Conservation (phyloP, 1,140 invertebrate genomes). For the Linepithema humile region DNA sequence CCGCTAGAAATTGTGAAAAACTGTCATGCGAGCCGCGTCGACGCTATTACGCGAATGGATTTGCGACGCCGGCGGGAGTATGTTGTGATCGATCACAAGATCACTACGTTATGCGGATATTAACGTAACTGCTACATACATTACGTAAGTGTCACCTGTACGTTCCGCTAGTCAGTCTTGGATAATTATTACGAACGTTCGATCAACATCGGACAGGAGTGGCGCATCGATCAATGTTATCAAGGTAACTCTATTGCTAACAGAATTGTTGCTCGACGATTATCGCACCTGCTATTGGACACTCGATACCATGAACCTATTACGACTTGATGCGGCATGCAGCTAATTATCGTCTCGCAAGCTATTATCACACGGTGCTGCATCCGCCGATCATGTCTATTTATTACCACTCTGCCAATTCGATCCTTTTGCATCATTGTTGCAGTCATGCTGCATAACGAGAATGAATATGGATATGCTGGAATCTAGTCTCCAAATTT, state of each 20-base stretch:
- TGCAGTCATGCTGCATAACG: neutral
- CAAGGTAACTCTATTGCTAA: slow-evolving; percentile 71
- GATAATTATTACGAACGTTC: slow-evolving; percentile 71
- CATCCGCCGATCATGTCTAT: slow-evolving; percentile 40
- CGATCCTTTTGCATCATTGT: neutral
- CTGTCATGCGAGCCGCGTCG: neutral
- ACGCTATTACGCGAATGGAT: slow-evolving; percentile 44
- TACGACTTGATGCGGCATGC: slow-evolving; percentile 36
- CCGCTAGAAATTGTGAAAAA: slow-evolving; percentile 13
- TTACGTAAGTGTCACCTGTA: slow-evolving; percentile 64
- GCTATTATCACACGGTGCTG: slow-evolving; percentile 54
- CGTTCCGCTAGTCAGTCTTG: slow-evolving; percentile 66
- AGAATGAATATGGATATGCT: neutral
- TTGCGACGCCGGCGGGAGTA: neutral
- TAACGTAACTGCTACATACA: slow-evolving; percentile 71
- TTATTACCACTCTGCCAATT: slow-evolving; percentile 23
- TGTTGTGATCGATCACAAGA: slow-evolving; percentile 59
- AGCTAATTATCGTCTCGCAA: slow-evolving; percentile 68
- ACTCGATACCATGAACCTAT: slow-evolving; percentile 56
- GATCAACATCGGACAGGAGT: slow-evolving; percentile 63
- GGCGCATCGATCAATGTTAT: slow-evolving; percentile 68
- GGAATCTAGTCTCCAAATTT: neutral
- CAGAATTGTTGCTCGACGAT: slow-evolving; percentile 68
- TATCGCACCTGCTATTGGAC: slow-evolving; percentile 64
- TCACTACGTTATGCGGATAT: slow-evolving; percentile 58